Evolutionary conservation across 1,140 invertebrate species (phyloP).

Genomic region (Zaprionus inermis): DNA sequence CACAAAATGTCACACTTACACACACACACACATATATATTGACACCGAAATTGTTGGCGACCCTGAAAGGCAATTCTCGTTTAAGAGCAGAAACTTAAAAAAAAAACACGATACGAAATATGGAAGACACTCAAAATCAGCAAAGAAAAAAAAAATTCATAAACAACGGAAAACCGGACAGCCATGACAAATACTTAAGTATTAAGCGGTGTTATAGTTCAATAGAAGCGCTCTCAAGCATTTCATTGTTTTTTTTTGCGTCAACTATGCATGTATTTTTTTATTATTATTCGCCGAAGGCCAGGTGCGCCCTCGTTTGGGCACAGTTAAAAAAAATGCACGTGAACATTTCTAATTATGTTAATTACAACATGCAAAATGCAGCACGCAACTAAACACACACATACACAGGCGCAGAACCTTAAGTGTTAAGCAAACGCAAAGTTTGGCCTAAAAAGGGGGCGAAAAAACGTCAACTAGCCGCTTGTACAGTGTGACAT

Average conservation of each 20-base stretch:
- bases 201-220: conserved; percentile 18
- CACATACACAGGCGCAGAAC: conserved; percentile 11
- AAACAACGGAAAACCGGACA: conserved; percentile 25
- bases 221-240: conserved; percentile 17
- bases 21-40: conserved; percentile 2
- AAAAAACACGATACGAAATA: not conserved
- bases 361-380: conserved; percentile 51
- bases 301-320: conserved; percentile 16
- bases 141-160: conserved; percentile 9
- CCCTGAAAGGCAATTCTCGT: conserved; percentile 52
- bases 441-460: conserved; percentile 32
- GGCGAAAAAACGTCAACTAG: not conserved
- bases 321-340: conserved; percentile 35
- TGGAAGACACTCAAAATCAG: conserved; percentile 14
- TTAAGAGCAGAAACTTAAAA: conserved; percentile 31
- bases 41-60: conserved; percentile 26
- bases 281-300: not conserved
- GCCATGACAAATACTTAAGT: conserved; percentile 35
- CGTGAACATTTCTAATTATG: conserved; percentile 49
- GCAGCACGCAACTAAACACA: conserved; percentile 42
- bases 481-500: conserved; percentile 26
- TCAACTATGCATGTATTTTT: too few species aligned
- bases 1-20: conserved; percentile 4
- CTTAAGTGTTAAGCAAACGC: not conserved
- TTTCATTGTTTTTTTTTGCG: not conserved